A percentile compares a stretch with the other conserved stretches of the same genome.
These are phyloP conservation scores for Tor tambroides DNA, from an alignment of 2,113 vertebrate genomes.

Conservation along the genomic window DNA sequence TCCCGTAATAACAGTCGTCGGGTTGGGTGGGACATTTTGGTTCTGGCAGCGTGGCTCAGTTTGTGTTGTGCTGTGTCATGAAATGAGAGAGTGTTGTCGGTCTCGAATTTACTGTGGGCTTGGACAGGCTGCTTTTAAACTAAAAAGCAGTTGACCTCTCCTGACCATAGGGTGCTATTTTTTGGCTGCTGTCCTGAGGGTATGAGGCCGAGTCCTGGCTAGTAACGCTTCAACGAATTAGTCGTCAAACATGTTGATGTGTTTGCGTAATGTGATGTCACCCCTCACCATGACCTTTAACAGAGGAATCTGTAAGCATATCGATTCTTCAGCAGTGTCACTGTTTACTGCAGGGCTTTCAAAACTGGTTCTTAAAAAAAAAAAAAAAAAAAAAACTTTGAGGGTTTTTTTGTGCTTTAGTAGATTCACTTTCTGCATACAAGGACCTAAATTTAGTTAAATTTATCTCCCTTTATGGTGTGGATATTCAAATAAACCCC, in stretches of 20 bases:
- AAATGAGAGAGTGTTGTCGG: conserved; percentile 7
- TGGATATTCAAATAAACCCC: neutral
- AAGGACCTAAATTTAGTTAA: neutral
- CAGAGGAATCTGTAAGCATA: neutral
- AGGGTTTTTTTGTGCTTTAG: neutral
- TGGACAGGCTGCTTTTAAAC: neutral
- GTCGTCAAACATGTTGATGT: neutral
- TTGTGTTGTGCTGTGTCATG: conserved; percentile 32
- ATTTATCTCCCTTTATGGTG: neutral
- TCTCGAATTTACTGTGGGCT: neutral
- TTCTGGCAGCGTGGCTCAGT: neutral
- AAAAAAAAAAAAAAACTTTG: neutral
- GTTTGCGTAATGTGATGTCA: conserved; percentile 19
- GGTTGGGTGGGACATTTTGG: conserved; percentile 3
- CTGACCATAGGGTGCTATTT: conserved; percentile 4
- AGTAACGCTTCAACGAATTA: neutral
- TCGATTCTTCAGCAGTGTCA: conserved; percentile 8
- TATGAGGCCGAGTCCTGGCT: neutral
- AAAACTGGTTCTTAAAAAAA: neutral
- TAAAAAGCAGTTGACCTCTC: conserved; percentile 16
- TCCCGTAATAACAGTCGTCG: conserved; percentile 14
- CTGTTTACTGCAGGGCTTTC: neutral
- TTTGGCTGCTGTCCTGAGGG: neutral
- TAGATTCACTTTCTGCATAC: neutral
- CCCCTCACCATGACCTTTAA: conserved; percentile 24